Evolutionary conservation across 2,888 invertebrate genomes (phyloP), one percentile per base, ranked within the genome.

Genomic region (Scaptomyza cyrtandrae): DNA sequence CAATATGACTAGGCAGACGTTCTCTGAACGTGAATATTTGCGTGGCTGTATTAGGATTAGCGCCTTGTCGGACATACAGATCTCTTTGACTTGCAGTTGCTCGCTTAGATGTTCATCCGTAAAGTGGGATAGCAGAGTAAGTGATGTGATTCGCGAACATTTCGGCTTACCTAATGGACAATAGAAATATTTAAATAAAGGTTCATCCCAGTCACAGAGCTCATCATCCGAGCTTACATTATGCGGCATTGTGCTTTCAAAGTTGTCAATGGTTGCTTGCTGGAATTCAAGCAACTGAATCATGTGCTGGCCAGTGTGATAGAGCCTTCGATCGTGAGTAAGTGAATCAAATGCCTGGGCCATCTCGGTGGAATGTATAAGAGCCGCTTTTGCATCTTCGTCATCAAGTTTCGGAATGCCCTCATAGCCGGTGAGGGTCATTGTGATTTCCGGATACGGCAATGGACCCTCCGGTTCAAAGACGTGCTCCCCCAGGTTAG

Each of bases 1-100:
- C 3, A 86, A 37, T 11, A 67, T 50, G 13, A 80, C 53, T 1
- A 83, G 31, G 56, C 86, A 86, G 0, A 55, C 13, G 24, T 75
- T 80, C 1, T n/a, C 10, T 0, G 63, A 71, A 6, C 61, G 9
- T 0, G 10, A 6, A 16, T 73, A 73, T 9, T 59, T 14, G 1
- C 13, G 37, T 1, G 82, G 77, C 46, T 59, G 54, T 2, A 82
- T 55, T 9, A 63, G 13, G 4, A 80, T 46, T 6, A 83, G 24
- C 1, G 75, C 6, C 7, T 75, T 75, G 4, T 73, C 63, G 1
- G 14, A n/a, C 3, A 53, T 27, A n/a, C 29, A 44, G 0, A 80
- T 1, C 50, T 75, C 75, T 1, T 24, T 52, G 3, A 75, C 6
- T 6, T 53, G 52, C 31, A 75, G 2, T 0, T 60, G 35, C 13